Conservation (phyloP, 2,888 invertebrate genomes). For the Trachelus tabidus region DNA sequence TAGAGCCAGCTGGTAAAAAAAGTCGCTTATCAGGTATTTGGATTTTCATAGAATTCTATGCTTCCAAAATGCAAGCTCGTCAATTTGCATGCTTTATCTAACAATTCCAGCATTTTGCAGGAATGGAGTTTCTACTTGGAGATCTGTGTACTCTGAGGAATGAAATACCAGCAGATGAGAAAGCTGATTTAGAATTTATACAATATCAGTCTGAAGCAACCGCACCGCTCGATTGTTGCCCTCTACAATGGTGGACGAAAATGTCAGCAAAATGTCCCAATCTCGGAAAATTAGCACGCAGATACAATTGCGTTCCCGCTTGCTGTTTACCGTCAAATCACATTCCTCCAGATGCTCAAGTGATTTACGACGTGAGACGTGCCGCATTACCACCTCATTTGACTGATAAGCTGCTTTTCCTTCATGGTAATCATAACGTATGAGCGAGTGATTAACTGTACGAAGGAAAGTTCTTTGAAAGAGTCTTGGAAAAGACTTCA, state of each 20-base stretch:
- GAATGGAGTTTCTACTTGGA: slow-evolving; percentile 51
- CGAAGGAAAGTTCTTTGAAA: not conserved
- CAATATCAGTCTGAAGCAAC: slow-evolving; percentile 53
- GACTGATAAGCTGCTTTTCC: slow-evolving; percentile 39
- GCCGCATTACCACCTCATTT: slow-evolving; percentile 38
- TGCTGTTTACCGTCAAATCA: slow-evolving; percentile 39
- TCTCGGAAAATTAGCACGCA: slow-evolving; percentile 41
- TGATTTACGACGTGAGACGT: slow-evolving; percentile 34
- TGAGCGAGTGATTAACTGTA: slow-evolving; percentile 9
- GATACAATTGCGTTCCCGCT: slow-evolving; percentile 50
- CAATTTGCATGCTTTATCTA: slow-evolving; percentile 13
- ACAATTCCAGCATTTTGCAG: slow-evolving; percentile 24
- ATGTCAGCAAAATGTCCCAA: slow-evolving; percentile 45
- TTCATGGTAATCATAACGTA: slow-evolving; percentile 34
- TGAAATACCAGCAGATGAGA: slow-evolving; percentile 63
- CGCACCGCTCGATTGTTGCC: slow-evolving; percentile 52
- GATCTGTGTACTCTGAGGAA: slow-evolving; percentile 41
- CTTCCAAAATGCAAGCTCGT: not conserved
- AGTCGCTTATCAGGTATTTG: slow-evolving; percentile 59
- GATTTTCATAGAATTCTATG: not conserved
- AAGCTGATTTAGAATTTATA: slow-evolving; percentile 60
- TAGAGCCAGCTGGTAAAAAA: slow-evolving; percentile 55
- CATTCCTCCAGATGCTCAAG: slow-evolving; percentile 37
- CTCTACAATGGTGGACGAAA: slow-evolving; percentile 51
- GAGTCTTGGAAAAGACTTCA: not conserved